Conservation (phyloP, 2,113 vertebrate genomes). For the Mesembrinibis cayennensis region DNA sequence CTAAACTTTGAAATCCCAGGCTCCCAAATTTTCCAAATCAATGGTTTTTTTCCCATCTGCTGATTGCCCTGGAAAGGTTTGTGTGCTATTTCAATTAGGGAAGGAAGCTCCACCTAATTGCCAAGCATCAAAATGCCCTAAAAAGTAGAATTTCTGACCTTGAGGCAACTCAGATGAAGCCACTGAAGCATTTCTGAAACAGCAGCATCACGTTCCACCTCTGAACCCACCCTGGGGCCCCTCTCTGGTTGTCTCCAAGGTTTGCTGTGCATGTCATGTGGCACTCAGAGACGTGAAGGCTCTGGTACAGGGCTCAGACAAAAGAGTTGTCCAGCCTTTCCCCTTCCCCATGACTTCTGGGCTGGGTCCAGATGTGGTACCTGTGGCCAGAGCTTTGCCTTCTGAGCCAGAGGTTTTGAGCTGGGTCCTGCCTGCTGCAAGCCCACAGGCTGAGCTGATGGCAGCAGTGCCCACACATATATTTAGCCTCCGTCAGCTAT, state of each 20-base stretch:
- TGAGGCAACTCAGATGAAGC: neutral
- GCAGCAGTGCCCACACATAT: rapidly evolving
- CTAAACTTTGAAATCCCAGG: neutral
- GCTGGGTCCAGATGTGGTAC: neutral
- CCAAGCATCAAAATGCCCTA: neutral
- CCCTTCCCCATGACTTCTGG: neutral
- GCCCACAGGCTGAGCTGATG: rapidly evolving
- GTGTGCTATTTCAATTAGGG: neutral
- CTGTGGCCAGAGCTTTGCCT: neutral
- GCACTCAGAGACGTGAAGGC: neutral
- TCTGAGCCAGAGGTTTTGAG: neutral
- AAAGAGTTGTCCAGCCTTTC: neutral
- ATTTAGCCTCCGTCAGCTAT: neutral
- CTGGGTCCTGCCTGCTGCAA: neutral
- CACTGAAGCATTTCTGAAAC: neutral
- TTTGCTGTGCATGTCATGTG: neutral
- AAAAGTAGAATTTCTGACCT: neutral
- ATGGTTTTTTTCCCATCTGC: neutral
- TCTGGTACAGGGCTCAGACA: neutral
- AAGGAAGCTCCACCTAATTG: neutral
- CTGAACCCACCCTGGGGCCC: neutral
- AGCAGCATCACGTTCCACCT: neutral
- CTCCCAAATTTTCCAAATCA: neutral
- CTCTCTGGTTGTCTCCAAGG: neutral
- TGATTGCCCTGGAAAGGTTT: neutral